Percentiles rank a stretch among this genome's conserved stretches.
phyloP scores from a whole-genome alignment of 2,888 invertebrate genomes.

The Stenodema calcarata region DNA sequence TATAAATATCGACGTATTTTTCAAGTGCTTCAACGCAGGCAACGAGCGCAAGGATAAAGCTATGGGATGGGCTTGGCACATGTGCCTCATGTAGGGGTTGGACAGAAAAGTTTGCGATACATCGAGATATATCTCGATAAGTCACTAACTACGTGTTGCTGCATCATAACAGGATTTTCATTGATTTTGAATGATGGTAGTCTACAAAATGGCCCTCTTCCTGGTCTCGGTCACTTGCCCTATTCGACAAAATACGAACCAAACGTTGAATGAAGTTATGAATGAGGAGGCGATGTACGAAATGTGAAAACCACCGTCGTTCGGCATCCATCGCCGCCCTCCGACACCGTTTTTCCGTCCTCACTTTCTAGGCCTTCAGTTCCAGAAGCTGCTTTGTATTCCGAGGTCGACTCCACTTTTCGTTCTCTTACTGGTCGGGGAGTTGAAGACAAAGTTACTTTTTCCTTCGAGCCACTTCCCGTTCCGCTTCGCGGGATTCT shows the following conservation, averaged over 20 bases:
- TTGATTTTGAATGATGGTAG: too few relatives aligned
- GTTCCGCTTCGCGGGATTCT: slow-evolving; percentile 14
- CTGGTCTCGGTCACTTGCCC: too few relatives aligned
- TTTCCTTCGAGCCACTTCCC: slow-evolving; percentile 34
- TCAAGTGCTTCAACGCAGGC: too few relatives aligned
- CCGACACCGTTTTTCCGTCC: not conserved
- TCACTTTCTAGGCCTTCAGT: not conserved
- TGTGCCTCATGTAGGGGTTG: too few relatives aligned
- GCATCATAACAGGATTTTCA: too few relatives aligned
- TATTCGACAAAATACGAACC: not conserved
- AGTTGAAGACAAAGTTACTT: slow-evolving; percentile 37
- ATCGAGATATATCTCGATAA: too few relatives aligned
- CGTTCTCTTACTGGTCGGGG: slow-evolving; percentile 25
- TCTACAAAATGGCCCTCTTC: too few relatives aligned
- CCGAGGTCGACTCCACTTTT: not conserved
- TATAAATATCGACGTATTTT: too few relatives aligned
- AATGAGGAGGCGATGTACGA: not conserved
- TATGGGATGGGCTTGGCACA: too few relatives aligned
- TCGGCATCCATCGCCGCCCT: not conserved
- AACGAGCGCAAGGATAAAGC: too few relatives aligned
- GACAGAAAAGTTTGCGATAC: too few relatives aligned
- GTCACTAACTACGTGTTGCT: too few relatives aligned
- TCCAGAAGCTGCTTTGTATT: slow-evolving; percentile 31
- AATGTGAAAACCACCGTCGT: not conserved
- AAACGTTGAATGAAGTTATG: not conserved